phyloP scores from a whole-genome alignment of 2,888 invertebrate species.

The Laspeyria flexula region DNA sequence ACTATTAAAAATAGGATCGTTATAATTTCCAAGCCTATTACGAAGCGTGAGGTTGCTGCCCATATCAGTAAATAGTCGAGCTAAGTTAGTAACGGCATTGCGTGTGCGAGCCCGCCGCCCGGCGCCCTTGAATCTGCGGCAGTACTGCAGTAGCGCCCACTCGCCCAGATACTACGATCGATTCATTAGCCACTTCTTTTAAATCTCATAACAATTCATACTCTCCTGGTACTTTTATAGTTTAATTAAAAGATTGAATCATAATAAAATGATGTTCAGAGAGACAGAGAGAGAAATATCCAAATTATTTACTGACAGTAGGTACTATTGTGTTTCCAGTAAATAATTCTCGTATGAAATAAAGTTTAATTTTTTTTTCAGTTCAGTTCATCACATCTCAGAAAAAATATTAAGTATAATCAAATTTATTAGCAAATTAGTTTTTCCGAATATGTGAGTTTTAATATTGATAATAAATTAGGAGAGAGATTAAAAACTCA shows the following conservation, averaged over 20 bases:
- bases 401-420: no score
- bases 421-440: no score
- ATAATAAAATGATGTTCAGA: not conserved
- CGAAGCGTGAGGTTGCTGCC: constrained; percentile 3
- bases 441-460: no score
- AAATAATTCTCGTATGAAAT: no score
- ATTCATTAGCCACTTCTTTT: constrained; percentile 33
- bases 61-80: constrained; percentile 11
- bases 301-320: no score
- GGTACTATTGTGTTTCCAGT: no score
- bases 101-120: constrained; percentile 38
- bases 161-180: constrained; percentile 39
- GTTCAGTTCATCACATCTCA: no score
- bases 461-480: no score
- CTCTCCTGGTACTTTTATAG: constrained; percentile 8
- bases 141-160: constrained; percentile 59
- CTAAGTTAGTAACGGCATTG: constrained; percentile 35
- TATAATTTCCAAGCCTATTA: constrained; percentile 1
- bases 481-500: no score
- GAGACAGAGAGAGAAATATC: no score
- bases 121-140: constrained; percentile 67
- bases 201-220: constrained; percentile 14
- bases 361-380: no score
- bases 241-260: not conserved
- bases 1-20: not conserved